A percentile compares a stretch with the other conserved stretches of the same genome.
Conservation (phyloP, 2,888 invertebrate species). For the Amphimallon solstitiale region DNA sequence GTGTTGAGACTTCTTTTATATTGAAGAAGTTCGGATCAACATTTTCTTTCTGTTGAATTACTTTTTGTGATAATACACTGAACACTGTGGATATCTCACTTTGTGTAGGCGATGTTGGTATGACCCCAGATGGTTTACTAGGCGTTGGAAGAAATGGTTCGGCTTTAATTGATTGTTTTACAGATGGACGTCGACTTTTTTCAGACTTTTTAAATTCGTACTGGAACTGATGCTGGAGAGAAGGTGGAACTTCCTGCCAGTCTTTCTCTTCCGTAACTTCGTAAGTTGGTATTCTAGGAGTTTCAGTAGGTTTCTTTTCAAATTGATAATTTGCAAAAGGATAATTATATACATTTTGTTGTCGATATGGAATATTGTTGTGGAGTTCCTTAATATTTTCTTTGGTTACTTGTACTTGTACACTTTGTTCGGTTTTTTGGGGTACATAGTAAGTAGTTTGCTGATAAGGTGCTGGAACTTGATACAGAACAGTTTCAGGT, state of each 20-base stretch:
- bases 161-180: constrained; percentile 38
- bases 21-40: constrained; percentile 53
- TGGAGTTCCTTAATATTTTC: constrained; percentile 61
- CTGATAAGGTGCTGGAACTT: constrained; percentile 51
- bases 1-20: constrained; percentile 62
- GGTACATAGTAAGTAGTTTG: constrained; percentile 35
- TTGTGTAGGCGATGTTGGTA: constrained; percentile 60
- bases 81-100: constrained; percentile 60
- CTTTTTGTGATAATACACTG: constrained; percentile 53
- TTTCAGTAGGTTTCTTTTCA: constrained; percentile 43
- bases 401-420: constrained; percentile 61
- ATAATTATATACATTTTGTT: constrained; percentile 29
- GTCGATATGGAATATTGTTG: constrained; percentile 52
- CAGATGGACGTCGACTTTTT: constrained; percentile 10
- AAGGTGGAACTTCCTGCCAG: constrained; percentile 47
- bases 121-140: constrained; percentile 54
- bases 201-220: constrained; percentile 26
- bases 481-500: constrained; percentile 55
- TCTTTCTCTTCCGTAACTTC: constrained; percentile 62
- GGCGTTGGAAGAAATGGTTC: constrained; percentile 61
- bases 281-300: constrained; percentile 55
- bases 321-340: constrained; percentile 20
- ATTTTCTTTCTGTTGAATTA: constrained; percentile 51
- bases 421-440: constrained; percentile 42
- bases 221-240: constrained; percentile 43